Evolutionary conservation across 2,797 vertebrate species (phyloP).

Genomic region (Serranus cabrilla): DNA sequence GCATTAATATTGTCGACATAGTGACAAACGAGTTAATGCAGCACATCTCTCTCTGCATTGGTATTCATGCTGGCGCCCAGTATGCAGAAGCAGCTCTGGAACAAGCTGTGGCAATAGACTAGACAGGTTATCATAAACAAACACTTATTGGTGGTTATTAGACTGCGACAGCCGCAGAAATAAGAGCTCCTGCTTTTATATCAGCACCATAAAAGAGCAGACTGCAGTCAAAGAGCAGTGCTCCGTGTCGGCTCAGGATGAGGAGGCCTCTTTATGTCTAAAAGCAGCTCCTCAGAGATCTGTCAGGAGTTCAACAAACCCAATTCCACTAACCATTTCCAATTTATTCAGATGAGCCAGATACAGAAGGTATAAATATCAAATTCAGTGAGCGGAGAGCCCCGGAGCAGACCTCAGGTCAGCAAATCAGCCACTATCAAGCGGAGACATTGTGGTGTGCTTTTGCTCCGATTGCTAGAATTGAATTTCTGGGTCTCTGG

Average conservation of each 20-base stretch:
- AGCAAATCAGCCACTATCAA: slow-evolving; percentile 32
- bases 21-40: slow-evolving; percentile 60
- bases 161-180: slow-evolving; percentile 25
- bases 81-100: slow-evolving; percentile 43
- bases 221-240: slow-evolving; percentile 8
- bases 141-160: slow-evolving; percentile 49
- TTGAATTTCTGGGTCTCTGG: slow-evolving; percentile 59
- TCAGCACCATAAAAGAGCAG: slow-evolving; percentile 25
- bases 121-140: slow-evolving; percentile 50
- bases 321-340: slow-evolving; percentile 28
- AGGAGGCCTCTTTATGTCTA: slow-evolving; percentile 27
- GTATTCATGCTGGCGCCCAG: slow-evolving; percentile 31
- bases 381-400: not conserved
- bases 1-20: slow-evolving; percentile 49
- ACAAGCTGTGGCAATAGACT: slow-evolving; percentile 31
- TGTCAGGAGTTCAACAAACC: slow-evolving; percentile 42
- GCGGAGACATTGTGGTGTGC: slow-evolving; percentile 11
- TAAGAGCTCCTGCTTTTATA: slow-evolving; percentile 25
- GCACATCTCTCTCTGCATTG: slow-evolving; percentile 37
- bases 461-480: slow-evolving; percentile 34
- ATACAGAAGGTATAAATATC: slow-evolving; percentile 37
- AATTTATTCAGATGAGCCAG: slow-evolving; percentile 45
- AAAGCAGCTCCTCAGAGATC: slow-evolving; percentile 26
- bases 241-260: not conserved
- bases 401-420: slow-evolving; percentile 39